Conservation (phyloP, 2,888 invertebrate species). For the Cosmia trapezina region DNA sequence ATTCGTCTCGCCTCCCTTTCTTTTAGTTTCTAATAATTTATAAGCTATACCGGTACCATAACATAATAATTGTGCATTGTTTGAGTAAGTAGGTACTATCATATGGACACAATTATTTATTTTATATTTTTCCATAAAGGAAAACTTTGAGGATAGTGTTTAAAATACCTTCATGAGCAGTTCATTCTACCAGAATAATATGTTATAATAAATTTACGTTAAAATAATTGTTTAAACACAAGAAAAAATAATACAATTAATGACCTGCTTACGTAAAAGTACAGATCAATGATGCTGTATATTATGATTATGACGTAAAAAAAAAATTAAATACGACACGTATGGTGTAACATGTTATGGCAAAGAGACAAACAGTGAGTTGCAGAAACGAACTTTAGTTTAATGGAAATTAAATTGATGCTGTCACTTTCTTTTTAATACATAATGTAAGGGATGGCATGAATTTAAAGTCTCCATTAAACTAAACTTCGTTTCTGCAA, state of each 20-base stretch:
- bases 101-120: no score
- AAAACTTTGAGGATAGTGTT: constrained; percentile 8
- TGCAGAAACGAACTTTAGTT: no score
- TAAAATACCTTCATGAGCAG: background rate
- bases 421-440: no score
- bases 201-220: background rate
- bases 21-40: background rate
- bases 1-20: background rate
- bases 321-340: no score
- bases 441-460: no score
- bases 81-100: background rate
- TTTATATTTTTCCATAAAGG: constrained; percentile 3
- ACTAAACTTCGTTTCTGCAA: no score
- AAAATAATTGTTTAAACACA: background rate
- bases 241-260: background rate
- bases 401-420: no score
- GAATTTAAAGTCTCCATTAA: no score
- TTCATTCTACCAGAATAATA: background rate
- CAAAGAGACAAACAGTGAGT: background rate
- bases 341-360: background rate
- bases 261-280: background rate
- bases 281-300: background rate
- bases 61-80: background rate
- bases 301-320: background rate
- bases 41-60: no score